These are phyloP conservation scores for Ophion obscuratus DNA, from an alignment of 2,888 invertebrate genomes.

Conservation along the genomic window DNA sequence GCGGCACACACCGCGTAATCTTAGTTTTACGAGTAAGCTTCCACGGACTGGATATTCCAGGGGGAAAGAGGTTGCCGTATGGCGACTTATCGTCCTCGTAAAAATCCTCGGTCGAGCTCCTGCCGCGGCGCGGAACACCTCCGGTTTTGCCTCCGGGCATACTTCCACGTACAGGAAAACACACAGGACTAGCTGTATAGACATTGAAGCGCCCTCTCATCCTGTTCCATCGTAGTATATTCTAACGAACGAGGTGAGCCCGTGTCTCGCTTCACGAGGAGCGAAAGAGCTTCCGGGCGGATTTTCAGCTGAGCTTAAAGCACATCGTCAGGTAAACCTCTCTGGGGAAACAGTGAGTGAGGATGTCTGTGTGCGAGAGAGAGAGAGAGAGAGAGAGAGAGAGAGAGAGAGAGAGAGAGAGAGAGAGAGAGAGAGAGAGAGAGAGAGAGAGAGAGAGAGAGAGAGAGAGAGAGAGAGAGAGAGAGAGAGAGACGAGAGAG, in stretches of 20 bases:
- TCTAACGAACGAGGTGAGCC: constrained; percentile 65
- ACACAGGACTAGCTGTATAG: constrained; percentile 1
- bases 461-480: constrained; percentile 16
- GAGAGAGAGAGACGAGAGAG: constrained; percentile 6
- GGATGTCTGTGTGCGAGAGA: constrained; percentile 3
- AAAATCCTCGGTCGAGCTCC: constrained; percentile 54
- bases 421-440: not conserved
- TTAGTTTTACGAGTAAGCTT: constrained; percentile 64
- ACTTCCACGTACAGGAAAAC: not conserved
- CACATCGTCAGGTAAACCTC: constrained; percentile 54
- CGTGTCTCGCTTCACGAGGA: constrained; percentile 57
- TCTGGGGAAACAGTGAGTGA: constrained; percentile 31
- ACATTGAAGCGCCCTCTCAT: constrained; percentile 20
- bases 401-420: constrained; percentile 14
- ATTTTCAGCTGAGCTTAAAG: constrained; percentile 52
- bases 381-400: constrained; percentile 19
- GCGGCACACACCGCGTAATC: constrained; percentile 58
- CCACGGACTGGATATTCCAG: constrained; percentile 55
- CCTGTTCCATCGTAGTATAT: constrained; percentile 33
- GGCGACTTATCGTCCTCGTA: constrained; percentile 67
- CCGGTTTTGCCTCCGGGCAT: constrained; percentile 47
- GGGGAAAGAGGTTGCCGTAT: constrained; percentile 55
- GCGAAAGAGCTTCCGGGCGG: constrained; percentile 57
- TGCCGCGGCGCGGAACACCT: constrained; percentile 41
- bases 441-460: not conserved